Percentiles rank a stretch among this genome's conserved stretches.
phyloP scores from a whole-genome alignment of 2,113 vertebrate species.

The Hydrochoerus hydrochaeris region DNA sequence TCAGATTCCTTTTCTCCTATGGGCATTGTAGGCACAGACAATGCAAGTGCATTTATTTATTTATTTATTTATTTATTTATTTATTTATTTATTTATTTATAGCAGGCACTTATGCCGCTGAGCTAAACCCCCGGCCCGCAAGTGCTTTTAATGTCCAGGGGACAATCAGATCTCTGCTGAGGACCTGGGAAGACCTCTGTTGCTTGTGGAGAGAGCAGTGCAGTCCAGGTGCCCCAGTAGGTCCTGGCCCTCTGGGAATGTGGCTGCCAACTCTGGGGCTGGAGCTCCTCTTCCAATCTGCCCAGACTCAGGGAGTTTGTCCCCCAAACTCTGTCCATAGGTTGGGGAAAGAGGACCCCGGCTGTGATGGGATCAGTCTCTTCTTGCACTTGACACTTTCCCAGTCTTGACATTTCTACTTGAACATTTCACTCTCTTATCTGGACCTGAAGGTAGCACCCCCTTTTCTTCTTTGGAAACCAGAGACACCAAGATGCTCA shows the following conservation, averaged over 20 bases:
- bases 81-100: no score
- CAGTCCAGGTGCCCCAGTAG: neutral
- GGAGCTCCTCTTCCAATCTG: neutral
- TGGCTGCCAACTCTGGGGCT: neutral
- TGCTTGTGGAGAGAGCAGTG: neutral
- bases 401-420: neutral
- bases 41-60: neutral
- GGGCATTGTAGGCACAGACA: neutral
- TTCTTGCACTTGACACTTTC: neutral
- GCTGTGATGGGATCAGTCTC: neutral
- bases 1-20: neutral
- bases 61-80: no score
- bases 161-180: neutral
- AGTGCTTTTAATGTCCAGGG: neutral
- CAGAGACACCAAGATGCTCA: neutral
- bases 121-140: no score
- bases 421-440: neutral
- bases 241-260: conserved; percentile 1
- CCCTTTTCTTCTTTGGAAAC: neutral
- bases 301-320: neutral
- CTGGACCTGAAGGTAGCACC: neutral
- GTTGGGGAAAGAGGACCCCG: neutral
- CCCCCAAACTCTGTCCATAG: neutral
- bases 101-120: no score
- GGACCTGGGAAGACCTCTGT: neutral